Evolutionary conservation across 64 coral and sea anemone genomes (phyloP).

Genomic region (Dendronephthya gigantea): DNA sequence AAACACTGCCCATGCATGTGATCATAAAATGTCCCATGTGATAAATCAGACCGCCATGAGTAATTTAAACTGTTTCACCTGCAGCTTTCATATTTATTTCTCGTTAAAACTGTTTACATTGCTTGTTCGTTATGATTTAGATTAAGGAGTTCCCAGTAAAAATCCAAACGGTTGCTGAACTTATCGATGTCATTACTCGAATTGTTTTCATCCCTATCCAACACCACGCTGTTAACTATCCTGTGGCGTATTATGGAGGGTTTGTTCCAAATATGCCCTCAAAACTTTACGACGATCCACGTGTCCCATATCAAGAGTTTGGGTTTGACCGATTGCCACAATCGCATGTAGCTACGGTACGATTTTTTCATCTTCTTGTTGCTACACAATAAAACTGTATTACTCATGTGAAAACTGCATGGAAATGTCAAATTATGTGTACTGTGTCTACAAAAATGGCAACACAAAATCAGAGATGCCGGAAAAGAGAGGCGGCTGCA

Average conservation of each 20-base stretch:
- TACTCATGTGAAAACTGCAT: too few species aligned
- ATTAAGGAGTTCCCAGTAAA: neutral
- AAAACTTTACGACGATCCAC: constrained; percentile 3
- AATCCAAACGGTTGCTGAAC: neutral
- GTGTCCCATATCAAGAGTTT: neutral
- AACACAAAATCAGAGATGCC: too few species aligned
- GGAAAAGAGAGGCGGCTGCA: too few species aligned
- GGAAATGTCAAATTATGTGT: too few species aligned
- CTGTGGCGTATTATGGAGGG: neutral
- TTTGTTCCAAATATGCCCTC: neutral
- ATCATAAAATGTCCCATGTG: too few species aligned
- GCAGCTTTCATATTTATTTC: neutral
- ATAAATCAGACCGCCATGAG: too few species aligned
- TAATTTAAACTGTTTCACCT: too few species aligned
- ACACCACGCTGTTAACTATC: neutral
- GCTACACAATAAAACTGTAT: too few species aligned
- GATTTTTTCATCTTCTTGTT: neutral
- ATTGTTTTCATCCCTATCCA: neutral
- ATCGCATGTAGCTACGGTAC: neutral
- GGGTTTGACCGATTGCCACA: neutral
- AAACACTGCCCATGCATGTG: too few species aligned
- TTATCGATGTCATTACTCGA: neutral
- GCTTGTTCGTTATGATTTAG: neutral
- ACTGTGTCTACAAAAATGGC: too few species aligned
- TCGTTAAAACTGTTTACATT: neutral